A percentile compares a stretch with the other conserved stretches of the same genome.
phyloP scores from a whole-genome alignment of 2,888 invertebrate genomes.

The Agrypnus murinus region DNA sequence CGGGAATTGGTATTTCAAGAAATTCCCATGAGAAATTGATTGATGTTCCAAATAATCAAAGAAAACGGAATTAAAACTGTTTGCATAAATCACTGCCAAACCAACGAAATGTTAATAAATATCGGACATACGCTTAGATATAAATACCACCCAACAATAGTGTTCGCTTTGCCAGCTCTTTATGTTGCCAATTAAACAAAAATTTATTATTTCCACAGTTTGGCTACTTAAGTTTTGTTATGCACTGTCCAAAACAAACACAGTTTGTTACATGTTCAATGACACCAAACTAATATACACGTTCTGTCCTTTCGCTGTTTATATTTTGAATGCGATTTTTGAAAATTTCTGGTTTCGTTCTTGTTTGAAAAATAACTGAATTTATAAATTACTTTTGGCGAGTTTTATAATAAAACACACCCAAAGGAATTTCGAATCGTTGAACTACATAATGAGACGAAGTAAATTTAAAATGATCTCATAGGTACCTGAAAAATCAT shows the following conservation, averaged over 20 bases:
- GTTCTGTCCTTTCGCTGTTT: no score
- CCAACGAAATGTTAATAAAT: constrained; percentile 32
- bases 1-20: no score
- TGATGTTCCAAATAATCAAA: constrained; percentile 5
- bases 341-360: constrained; percentile 5
- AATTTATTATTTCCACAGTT: constrained; percentile 31
- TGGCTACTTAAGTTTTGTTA: constrained; percentile 7
- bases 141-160: constrained; percentile 39
- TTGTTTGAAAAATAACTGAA: constrained; percentile 4
- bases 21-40: background rate
- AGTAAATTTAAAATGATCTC: constrained; percentile 35
- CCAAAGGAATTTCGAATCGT: constrained; percentile 44
- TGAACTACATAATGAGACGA: constrained; percentile 38
- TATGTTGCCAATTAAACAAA: constrained; percentile 33
- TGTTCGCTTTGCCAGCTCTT: constrained; percentile 11
- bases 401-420: constrained; percentile 39
- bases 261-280: constrained; percentile 4
- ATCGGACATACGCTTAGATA: constrained; percentile 29
- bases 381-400: background rate
- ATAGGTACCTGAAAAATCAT: constrained; percentile 27
- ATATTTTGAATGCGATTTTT: background rate
- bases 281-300: background rate
- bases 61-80: constrained; percentile 18
- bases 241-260: constrained; percentile 28
- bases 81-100: constrained; percentile 31